Conservation (phyloP, 2,797 vertebrate genomes). For the Steatocranus sp. region DNA sequence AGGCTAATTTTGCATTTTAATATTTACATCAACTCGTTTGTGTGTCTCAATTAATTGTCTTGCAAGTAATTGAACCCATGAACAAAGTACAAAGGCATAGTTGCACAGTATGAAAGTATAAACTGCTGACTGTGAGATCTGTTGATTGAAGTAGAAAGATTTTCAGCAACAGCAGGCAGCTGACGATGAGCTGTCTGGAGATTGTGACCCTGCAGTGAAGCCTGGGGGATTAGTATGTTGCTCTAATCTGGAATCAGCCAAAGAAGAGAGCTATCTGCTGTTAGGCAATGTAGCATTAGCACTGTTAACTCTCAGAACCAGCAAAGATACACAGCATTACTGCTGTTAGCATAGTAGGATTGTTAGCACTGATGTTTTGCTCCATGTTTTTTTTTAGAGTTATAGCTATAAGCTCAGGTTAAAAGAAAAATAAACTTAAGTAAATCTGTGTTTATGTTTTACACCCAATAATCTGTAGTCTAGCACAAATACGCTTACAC, state of each 20-base stretch:
- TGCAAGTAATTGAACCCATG: not conserved
- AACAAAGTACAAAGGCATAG: not conserved
- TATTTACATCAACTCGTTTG: not conserved
- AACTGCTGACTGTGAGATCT: not conserved
- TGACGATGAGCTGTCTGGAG: constrained; percentile 59
- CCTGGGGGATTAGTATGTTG: constrained; percentile 53
- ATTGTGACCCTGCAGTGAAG: constrained; percentile 57
- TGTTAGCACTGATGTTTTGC: not conserved
- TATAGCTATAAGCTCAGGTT: not conserved
- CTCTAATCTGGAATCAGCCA: constrained; percentile 67
- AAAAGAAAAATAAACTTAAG: not conserved
- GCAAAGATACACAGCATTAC: not conserved
- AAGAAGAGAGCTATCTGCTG: constrained; percentile 58
- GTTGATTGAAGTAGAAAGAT: constrained; percentile 15
- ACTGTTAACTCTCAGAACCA: constrained; percentile 35
- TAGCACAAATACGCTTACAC: not conserved
- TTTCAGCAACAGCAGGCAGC: constrained; percentile 43
- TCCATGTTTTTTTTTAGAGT: not conserved
- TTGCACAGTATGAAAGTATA: not conserved
- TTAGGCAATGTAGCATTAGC: constrained; percentile 58
- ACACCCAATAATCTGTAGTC: not conserved
- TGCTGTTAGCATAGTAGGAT: not conserved
- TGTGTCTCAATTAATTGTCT: not conserved
- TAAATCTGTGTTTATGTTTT: constrained; percentile 19
- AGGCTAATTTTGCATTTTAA: not conserved